Percentiles rank a stretch among this genome's conserved stretches.
Evolutionary conservation across 2,797 vertebrate genomes (phyloP).

Genomic region (Columba guinea): DNA sequence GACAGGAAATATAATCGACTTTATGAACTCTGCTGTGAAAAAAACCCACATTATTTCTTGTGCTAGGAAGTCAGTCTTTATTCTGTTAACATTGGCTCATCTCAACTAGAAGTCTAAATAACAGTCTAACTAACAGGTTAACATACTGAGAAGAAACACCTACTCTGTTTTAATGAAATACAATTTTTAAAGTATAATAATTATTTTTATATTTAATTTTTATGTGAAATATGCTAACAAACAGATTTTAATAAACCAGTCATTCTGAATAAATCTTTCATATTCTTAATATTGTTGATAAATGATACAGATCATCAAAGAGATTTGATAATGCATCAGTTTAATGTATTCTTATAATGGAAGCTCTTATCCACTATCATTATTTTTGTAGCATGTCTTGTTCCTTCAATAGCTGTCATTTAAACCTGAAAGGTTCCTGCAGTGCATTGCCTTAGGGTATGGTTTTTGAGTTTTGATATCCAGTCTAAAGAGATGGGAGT

Average conservation of each 20-base stretch:
- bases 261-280: constrained; percentile 41
- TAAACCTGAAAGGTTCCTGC: constrained; percentile 64
- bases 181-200: neutral
- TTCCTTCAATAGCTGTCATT: constrained; percentile 66
- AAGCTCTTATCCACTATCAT: constrained; percentile 36
- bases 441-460: constrained; percentile 55
- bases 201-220: constrained; percentile 41
- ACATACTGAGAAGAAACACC: neutral
- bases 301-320: constrained; percentile 53
- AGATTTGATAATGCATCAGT: constrained; percentile 45
- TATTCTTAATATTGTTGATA: constrained; percentile 48
- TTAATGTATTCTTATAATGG: constrained; percentile 55
- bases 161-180: neutral
- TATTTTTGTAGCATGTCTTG: constrained; percentile 58
- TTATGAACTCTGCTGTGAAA: neutral
- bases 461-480: constrained; percentile 56
- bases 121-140: neutral
- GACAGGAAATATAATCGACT: neutral
- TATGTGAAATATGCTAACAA: constrained; percentile 14
- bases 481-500: constrained; percentile 27
- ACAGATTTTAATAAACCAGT: constrained; percentile 31
- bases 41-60: neutral
- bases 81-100: neutral
- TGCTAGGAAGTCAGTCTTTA: neutral
- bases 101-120: neutral